Evolutionary conservation across 2,113 vertebrate species (phyloP).

Genomic region (Plestiodon gilberti): DNA sequence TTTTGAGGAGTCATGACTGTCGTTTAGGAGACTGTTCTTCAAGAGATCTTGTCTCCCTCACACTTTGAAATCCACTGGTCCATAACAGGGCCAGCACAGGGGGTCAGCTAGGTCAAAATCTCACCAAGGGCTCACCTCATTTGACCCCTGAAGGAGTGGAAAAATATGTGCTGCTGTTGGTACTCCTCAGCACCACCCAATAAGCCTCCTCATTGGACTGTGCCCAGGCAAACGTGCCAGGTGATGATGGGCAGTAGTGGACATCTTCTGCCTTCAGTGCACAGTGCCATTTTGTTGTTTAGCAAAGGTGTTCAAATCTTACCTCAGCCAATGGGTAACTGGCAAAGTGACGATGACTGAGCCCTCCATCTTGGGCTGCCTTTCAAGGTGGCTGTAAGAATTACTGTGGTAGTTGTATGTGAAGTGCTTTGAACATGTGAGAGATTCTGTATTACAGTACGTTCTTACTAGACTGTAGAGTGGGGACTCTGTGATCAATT

Average conservation of each 20-base stretch:
- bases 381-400: neutral
- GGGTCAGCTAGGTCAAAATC: too few species aligned
- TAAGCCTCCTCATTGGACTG: too few species aligned
- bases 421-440: neutral
- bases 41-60: too few species aligned
- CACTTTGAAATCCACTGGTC: too few species aligned
- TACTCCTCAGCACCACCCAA: too few species aligned
- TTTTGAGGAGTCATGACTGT: too few species aligned
- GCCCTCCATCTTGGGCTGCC: neutral
- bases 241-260: too few species aligned
- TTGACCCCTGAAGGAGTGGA: neutral
- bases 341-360: neutral
- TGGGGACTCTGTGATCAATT: fast-evolving
- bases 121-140: too few species aligned
- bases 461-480: neutral
- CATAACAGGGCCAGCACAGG: too few species aligned
- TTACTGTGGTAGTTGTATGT: too few species aligned
- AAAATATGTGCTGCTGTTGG: neutral
- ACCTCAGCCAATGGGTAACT: neutral
- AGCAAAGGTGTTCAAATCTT: neutral
- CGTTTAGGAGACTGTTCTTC: too few species aligned
- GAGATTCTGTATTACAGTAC: neutral
- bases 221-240: too few species aligned
- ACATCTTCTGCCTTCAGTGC: neutral
- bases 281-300: neutral